These are phyloP conservation scores for Drosophila fuyamai DNA, from an alignment of 1,140 invertebrate genomes.

Conservation along the genomic window DNA sequence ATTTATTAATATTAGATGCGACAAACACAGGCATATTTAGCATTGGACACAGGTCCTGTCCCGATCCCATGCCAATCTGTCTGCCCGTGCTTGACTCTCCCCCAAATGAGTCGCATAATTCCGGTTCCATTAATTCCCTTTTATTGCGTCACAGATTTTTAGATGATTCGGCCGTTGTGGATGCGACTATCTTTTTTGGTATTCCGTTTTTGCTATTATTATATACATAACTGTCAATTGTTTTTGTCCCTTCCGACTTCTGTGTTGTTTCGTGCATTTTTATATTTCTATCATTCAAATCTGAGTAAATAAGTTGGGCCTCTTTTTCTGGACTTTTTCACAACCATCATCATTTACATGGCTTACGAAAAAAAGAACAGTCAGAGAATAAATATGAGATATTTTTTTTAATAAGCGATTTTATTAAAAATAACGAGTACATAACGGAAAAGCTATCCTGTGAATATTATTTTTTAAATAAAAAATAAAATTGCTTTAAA, in stretches of 20 bases:
- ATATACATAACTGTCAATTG: constrained; percentile 13
- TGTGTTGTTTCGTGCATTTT: constrained; percentile 31
- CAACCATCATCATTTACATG: constrained; percentile 9
- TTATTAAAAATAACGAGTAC: no score
- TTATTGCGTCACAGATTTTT: constrained; percentile 81
- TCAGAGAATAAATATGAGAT: neutral
- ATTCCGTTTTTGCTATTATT: constrained; percentile 18
- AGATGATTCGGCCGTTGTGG: constrained; percentile 50
- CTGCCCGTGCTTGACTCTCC: constrained; percentile 8
- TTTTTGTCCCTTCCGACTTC: constrained; percentile 11
- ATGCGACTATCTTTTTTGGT: constrained; percentile 32
- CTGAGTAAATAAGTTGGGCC: constrained; percentile 43
- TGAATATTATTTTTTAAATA: neutral
- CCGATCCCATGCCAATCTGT: constrained; percentile 26
- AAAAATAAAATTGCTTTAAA: neutral
- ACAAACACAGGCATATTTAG: constrained; percentile 50
- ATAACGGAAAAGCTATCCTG: no score
- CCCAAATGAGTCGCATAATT: constrained; percentile 67
- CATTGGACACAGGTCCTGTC: constrained; percentile 25
- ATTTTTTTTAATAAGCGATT: neutral
- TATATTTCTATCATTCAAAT: constrained; percentile 53
- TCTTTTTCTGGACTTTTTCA: constrained; percentile 18
- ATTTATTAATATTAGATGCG: constrained; percentile 83
- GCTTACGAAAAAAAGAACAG: neutral
- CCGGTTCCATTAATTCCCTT: constrained; percentile 76